A percentile compares a stretch with the other conserved stretches of the same genome.
phyloP scores from a whole-genome alignment of 2,888 invertebrate species.

The Apamea crenata region DNA sequence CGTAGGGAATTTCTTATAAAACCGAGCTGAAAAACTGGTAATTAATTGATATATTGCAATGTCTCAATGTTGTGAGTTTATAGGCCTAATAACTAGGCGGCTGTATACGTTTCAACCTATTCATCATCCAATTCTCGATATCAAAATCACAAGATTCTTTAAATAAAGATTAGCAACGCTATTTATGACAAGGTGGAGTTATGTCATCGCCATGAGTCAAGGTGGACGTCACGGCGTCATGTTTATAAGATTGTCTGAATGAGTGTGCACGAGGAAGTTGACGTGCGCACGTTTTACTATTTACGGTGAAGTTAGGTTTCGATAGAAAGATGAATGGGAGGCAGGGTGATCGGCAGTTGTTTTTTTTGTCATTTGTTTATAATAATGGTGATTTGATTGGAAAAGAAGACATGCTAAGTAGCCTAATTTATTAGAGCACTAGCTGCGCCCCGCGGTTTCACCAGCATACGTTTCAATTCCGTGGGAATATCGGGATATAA shows the following conservation, averaged over 20 bases:
- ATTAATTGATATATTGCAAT: neutral
- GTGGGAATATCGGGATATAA: too few relatives aligned
- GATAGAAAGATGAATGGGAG: slow-evolving; percentile 20
- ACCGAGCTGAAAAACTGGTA: neutral
- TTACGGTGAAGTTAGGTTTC: slow-evolving; percentile 26
- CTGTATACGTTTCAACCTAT: neutral
- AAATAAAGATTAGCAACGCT: slow-evolving; percentile 58
- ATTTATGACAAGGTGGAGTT: slow-evolving; percentile 39
- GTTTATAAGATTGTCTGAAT: slow-evolving; percentile 25
- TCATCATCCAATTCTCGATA: neutral
- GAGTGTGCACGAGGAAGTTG: slow-evolving; percentile 38
- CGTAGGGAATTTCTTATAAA: neutral
- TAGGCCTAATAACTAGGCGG: neutral
- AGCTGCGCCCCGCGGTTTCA: too few relatives aligned
- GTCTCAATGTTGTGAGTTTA: neutral
- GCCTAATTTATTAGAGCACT: neutral
- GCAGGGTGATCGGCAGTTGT: neutral
- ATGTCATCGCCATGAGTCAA: slow-evolving; percentile 56
- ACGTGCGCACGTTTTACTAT: slow-evolving; percentile 24
- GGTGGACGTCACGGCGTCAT: slow-evolving; percentile 33
- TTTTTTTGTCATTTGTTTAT: neutral
- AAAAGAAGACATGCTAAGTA: too few relatives aligned
- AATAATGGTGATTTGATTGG: neutral
- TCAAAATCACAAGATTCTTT: slow-evolving; percentile 24
- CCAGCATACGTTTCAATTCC: too few relatives aligned